A percentile compares a stretch with the other conserved stretches of the same genome.
Conservation (phyloP, 2,113 vertebrate genomes). For the Nansenia antarctica region DNA sequence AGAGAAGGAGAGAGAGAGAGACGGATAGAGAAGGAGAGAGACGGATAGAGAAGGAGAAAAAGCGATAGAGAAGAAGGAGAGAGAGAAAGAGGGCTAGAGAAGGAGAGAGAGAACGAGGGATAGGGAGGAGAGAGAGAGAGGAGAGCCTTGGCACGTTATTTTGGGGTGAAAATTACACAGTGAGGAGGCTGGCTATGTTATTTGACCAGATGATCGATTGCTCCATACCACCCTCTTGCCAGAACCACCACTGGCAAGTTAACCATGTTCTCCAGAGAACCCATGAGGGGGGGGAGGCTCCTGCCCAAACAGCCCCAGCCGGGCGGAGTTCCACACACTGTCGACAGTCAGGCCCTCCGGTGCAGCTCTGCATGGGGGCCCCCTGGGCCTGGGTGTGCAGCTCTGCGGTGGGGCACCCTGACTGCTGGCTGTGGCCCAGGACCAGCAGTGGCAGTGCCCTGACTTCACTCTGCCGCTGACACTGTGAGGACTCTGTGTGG, state of each 20-base stretch:
- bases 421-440: too few relatives aligned
- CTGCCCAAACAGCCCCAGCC: not conserved
- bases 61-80: not conserved
- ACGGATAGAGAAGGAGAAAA: not conserved
- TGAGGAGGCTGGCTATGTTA: slow-evolving; percentile 56
- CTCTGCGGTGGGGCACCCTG: slow-evolving; percentile 53
- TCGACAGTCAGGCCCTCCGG: slow-evolving; percentile 54
- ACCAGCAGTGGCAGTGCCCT: too few relatives aligned
- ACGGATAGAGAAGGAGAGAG: slow-evolving; percentile 1
- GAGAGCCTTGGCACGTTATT: slow-evolving; percentile 60
- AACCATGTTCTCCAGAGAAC: slow-evolving; percentile 37
- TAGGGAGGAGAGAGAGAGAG: slow-evolving; percentile 14
- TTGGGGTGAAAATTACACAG: slow-evolving; percentile 72
- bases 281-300: not conserved
- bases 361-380: slow-evolving; percentile 44
- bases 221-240: slow-evolving; percentile 60
- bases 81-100: slow-evolving; percentile 15
- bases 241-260: slow-evolving; percentile 56
- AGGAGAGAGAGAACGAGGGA: slow-evolving; percentile 14
- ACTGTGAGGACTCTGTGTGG: too few relatives aligned
- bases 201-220: slow-evolving; percentile 74
- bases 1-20: too few relatives aligned
- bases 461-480: too few relatives aligned
- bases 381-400: slow-evolving; percentile 51
- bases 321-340: slow-evolving; percentile 24